phyloP scores from a whole-genome alignment of 2,113 vertebrate genomes.

The Anseranas semipalmata region DNA sequence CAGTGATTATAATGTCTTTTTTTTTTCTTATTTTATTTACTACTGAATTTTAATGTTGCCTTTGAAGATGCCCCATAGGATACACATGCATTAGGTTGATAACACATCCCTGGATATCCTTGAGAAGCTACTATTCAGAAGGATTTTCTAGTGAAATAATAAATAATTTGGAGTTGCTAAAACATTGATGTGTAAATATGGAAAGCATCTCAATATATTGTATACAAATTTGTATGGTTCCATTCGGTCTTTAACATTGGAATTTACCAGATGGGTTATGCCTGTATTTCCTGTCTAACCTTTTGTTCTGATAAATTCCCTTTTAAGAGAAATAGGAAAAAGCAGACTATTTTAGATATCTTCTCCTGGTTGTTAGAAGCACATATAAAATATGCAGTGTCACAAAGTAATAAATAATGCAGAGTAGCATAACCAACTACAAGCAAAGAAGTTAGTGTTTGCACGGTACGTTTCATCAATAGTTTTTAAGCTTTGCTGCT shows the following conservation, averaged over 20 bases:
- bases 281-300: neutral
- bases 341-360: neutral
- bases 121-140: neutral
- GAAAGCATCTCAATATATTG: neutral
- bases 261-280: neutral
- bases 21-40: neutral
- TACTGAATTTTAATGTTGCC: neutral
- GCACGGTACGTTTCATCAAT: neutral
- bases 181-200: neutral
- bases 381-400: neutral
- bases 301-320: neutral
- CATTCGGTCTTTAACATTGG: neutral
- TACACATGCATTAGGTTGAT: neutral
- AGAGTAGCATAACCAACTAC: neutral
- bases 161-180: neutral
- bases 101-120: neutral
- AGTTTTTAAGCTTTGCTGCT: neutral
- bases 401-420: neutral
- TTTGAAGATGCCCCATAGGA: neutral
- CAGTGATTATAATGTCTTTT: neutral
- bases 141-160: neutral
- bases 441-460: neutral
- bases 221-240: neutral
- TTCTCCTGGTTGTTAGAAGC: neutral
- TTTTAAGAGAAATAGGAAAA: neutral